Evolutionary conservation across 2,797 vertebrate species (phyloP).

Genomic region (Sebastes vulpes): DNA sequence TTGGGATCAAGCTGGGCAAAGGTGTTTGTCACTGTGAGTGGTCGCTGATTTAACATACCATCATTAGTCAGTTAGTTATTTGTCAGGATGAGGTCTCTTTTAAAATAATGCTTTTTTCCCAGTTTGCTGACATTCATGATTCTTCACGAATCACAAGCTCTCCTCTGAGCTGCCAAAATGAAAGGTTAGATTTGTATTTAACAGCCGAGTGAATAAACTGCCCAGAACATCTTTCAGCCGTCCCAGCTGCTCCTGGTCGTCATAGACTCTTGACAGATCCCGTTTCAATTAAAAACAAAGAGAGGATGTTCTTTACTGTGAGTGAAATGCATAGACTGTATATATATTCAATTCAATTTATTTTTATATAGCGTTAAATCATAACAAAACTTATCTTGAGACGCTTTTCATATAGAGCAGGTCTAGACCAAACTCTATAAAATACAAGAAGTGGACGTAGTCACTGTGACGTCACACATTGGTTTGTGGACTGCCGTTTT

Average conservation of each 20-base stretch:
- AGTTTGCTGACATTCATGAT: conserved; percentile 17
- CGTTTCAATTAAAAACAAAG: conserved; percentile 42
- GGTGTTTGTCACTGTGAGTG: conserved; percentile 16
- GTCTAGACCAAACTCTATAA: no score
- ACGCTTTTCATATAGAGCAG: no score
- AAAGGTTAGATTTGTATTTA: conserved; percentile 65
- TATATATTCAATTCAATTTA: no score
- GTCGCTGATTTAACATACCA: conserved; percentile 17
- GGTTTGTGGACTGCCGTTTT: no score
- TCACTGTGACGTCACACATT: no score
- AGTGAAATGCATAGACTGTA: not conserved
- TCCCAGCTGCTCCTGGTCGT: conserved; percentile 57
- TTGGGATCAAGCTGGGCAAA: not conserved
- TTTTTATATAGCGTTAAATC: no score
- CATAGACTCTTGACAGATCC: conserved; percentile 31
- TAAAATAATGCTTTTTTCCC: conserved; percentile 1
- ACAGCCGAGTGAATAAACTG: conserved; percentile 39
- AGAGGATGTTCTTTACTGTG: not conserved
- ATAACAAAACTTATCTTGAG: no score
- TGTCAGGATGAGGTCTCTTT: conserved; percentile 34
- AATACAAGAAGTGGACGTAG: no score
- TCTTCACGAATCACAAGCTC: conserved; percentile 13
- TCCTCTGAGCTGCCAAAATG: conserved; percentile 45
- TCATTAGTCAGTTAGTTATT: conserved; percentile 11
- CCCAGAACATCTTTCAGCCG: conserved; percentile 54